Evolutionary conservation across 1,140 invertebrate genomes (phyloP), one percentile per base, ranked within the genome.

Genomic region (Brachionus rotundiformis): DNA sequence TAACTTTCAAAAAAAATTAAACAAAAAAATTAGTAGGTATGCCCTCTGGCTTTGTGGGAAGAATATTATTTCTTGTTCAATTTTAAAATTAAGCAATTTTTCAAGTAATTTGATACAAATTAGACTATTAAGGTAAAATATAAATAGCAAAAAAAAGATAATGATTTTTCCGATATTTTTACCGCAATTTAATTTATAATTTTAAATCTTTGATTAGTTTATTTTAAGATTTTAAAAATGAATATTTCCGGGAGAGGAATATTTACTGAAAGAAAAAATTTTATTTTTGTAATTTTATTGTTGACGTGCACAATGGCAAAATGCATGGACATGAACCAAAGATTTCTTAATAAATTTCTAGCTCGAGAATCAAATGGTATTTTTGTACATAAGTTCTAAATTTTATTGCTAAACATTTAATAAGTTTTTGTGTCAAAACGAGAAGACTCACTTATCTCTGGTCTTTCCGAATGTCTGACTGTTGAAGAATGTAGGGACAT

Each of bases 401-500:
- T 33, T 29, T 19, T 75, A 6, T 41, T 49, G 39, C 23, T 49
- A 49, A 25, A 11, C 2, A 11, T 25, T 25, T 49, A 49, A 8
- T 29, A 11, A 49, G 23, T 33, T 33, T 16, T 29, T 33, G 6
- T 44, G 27, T n/a, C n/a, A 63, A 63, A 63, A 16, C 29, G 61
- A 33, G 25, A 29, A 27, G 25, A 63, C 10, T 6, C 25, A 27
- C 61, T 29, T 54, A 1, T 54, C 2, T 0, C n/a, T 54, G 29
- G n/a, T 29, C 33, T 75, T 27, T 33, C 27, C 27, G 44, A 75
- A n/a, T 75, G 71, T 16, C 13, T 33, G 16, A 75, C 71, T 33
- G 25, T 49, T 27, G 71, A 75, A 75, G 71, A 75, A 75, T 75
- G 71, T 16, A 36, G 33, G 5, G 71, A 75, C 7, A 25, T 75